Conservation (phyloP, 2,797 vertebrate genomes). For the Arremon brunneinucha region DNA sequence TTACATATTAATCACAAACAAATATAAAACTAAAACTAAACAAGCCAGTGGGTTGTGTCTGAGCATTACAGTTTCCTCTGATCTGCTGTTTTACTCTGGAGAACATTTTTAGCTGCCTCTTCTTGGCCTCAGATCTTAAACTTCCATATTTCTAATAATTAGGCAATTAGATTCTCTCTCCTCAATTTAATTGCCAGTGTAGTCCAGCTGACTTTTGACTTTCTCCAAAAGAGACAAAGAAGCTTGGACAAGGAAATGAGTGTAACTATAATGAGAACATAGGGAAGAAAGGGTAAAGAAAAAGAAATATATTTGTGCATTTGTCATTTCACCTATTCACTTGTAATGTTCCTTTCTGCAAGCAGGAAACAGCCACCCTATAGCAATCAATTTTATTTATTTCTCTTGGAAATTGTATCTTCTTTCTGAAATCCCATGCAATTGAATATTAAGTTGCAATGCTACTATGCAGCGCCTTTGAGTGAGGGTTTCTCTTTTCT, state of each 20-base stretch:
- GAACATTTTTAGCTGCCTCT: conserved; percentile 13
- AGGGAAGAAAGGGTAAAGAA: neutral
- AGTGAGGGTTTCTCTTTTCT: neutral
- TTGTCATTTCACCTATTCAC: neutral
- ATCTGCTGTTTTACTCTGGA: neutral
- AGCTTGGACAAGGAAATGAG: conserved; percentile 3
- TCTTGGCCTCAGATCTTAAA: conserved; percentile 26
- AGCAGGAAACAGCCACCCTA: neutral
- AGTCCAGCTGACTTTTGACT: neutral
- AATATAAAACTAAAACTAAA: neutral
- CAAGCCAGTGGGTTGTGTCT: neutral
- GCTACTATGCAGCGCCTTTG: neutral
- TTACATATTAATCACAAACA: neutral
- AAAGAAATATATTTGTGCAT: neutral
- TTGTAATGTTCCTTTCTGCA: neutral
- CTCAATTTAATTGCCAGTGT: conserved; percentile 25
- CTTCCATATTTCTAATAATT: conserved; percentile 44
- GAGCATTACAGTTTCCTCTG: neutral
- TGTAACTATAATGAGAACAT: neutral
- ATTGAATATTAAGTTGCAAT: neutral
- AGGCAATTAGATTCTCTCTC: conserved; percentile 33
- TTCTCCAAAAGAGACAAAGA: conserved; percentile 24
- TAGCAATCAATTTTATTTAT: neutral
- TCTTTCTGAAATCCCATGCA: neutral
- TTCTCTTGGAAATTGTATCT: neutral